Percentiles rank a stretch among this genome's conserved stretches.
Evolutionary conservation across 2,113 vertebrate genomes (phyloP).

Genomic region (Campylomormyrus numenius): DNA sequence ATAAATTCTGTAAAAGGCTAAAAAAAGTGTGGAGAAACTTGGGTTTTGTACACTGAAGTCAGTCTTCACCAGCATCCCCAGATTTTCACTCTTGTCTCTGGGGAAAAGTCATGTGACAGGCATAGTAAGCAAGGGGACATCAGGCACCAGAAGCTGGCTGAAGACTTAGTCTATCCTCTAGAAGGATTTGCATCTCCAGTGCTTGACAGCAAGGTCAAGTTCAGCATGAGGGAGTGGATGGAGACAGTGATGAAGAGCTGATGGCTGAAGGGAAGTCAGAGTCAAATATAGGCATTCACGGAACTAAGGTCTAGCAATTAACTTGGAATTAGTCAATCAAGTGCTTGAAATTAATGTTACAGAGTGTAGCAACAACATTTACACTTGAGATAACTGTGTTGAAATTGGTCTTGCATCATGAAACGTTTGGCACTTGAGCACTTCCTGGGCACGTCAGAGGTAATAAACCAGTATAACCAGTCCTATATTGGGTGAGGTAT

Average conservation of each 20-base stretch:
- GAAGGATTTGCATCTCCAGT: not conserved
- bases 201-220: not conserved
- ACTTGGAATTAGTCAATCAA: not conserved
- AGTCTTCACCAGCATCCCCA: not conserved
- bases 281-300: not conserved
- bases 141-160: not conserved
- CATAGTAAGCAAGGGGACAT: not conserved
- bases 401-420: not conserved
- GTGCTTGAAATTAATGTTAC: not conserved
- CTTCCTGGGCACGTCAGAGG: not conserved
- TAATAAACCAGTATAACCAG: not conserved
- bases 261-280: not conserved
- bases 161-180: not conserved
- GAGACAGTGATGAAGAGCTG: not conserved
- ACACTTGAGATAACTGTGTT: not conserved
- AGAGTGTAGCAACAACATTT: not conserved
- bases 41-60: not conserved
- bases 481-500: not conserved
- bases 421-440: not conserved
- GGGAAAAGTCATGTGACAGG: not conserved
- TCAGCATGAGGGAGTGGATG: not conserved
- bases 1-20: not conserved
- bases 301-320: not conserved
- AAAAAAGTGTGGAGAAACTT: not conserved
- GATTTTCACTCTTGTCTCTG: not conserved